These are phyloP conservation scores for Homarus americanus DNA, from an alignment of 1,140 invertebrate genomes.

Conservation along the genomic window DNA sequence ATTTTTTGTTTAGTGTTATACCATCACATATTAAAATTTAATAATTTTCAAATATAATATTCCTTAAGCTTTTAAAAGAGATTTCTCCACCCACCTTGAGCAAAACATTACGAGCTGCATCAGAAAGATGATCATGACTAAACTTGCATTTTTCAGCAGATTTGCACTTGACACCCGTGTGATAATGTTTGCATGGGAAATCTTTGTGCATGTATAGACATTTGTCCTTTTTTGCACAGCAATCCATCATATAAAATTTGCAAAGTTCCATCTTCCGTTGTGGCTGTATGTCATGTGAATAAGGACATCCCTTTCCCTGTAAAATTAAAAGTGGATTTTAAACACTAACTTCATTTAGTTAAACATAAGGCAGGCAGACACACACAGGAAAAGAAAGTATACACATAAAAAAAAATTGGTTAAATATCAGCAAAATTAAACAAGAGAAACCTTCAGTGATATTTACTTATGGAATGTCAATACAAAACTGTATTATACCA, in stretches of 20 bases:
- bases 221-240: conserved; percentile 96
- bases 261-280: conserved; percentile 95
- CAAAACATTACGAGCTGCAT: conserved; percentile 84
- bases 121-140: conserved; percentile 91
- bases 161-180: conserved; percentile 92
- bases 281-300: conserved; percentile 90
- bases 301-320: conserved; percentile 88
- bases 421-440: too few relatives aligned
- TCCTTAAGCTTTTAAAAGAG: neutral
- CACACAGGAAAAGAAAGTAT: too few relatives aligned
- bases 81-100: conserved; percentile 81
- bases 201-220: conserved; percentile 98
- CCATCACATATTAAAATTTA: neutral
- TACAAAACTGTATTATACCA: too few relatives aligned
- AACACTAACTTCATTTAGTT: too few relatives aligned
- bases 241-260: conserved; percentile 97
- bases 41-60: neutral
- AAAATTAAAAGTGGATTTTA: conserved; percentile 61
- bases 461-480: too few relatives aligned
- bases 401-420: too few relatives aligned
- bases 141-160: conserved; percentile 93
- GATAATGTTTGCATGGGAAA: conserved; percentile 98
- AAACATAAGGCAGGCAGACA: too few relatives aligned
- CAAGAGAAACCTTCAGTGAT: too few relatives aligned
- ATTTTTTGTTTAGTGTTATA: too few relatives aligned